phyloP scores from a whole-genome alignment of 1,140 invertebrate genomes.

The Heliconius eleuchia region DNA sequence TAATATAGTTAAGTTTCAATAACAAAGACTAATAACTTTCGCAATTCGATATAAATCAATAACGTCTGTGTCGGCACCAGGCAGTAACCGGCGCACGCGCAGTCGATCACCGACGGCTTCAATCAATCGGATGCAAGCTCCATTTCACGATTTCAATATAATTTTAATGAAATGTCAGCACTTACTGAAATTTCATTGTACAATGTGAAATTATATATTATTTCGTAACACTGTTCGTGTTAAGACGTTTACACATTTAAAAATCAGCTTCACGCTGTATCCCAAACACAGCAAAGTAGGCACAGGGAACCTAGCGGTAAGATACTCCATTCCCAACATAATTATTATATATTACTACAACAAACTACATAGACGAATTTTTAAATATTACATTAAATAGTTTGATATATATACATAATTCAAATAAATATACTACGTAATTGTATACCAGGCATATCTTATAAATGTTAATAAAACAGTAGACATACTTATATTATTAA shows the following conservation, averaged over 20 bases:
- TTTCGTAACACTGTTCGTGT: neutral
- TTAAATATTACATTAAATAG: neutral
- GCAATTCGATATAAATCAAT: slow-evolving; percentile 66
- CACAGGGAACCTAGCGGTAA: no score
- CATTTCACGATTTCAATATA: slow-evolving; percentile 79
- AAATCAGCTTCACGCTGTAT: no score
- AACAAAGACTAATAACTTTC: slow-evolving; percentile 43
- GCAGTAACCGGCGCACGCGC: slow-evolving; percentile 64
- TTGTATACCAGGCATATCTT: neutral
- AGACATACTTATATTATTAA: no score
- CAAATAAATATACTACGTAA: neutral
- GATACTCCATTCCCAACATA: no score
- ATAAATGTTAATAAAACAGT: neutral
- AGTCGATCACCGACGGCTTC: slow-evolving; percentile 54
- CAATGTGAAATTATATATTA: slow-evolving; percentile 47
- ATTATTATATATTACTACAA: neutral
- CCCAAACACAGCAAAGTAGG: no score
- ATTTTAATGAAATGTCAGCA: slow-evolving; percentile 77
- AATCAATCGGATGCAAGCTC: slow-evolving; percentile 72
- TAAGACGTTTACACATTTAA: neutral
- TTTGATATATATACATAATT: neutral
- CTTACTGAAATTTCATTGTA: slow-evolving; percentile 69
- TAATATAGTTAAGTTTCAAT: slow-evolving; percentile 34
- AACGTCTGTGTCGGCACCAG: slow-evolving; percentile 43
- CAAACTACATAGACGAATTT: neutral